These are phyloP conservation scores for Elysia chlorotica DNA, from an alignment of 1,140 invertebrate genomes.

Conservation along the genomic window DNA sequence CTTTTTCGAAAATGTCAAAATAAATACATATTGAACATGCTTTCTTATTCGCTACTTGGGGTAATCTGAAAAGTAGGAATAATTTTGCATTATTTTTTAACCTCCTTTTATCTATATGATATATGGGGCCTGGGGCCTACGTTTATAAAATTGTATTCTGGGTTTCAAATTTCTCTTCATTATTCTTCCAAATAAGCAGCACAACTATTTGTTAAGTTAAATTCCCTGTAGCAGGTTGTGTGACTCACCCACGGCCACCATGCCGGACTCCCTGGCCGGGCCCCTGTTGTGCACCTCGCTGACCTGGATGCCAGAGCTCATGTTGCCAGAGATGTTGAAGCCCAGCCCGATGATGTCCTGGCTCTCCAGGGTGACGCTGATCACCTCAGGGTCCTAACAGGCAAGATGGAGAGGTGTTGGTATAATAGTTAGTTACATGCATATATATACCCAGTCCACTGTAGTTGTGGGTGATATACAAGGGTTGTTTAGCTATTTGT, in stretches of 20 bases:
- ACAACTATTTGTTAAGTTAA: not conserved
- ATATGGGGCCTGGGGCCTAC: not conserved
- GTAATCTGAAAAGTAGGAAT: no score
- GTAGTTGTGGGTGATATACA: no score
- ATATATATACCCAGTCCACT: not conserved
- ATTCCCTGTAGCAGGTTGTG: constrained; percentile 7
- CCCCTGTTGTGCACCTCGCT: constrained; percentile 85
- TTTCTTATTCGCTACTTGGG: no score
- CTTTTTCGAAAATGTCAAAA: no score
- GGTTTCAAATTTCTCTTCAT: not conserved
- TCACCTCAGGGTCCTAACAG: constrained; percentile 65
- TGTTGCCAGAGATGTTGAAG: constrained; percentile 87
- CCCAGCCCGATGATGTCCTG: constrained; percentile 89
- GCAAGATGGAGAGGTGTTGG: not conserved
- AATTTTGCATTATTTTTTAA: no score
- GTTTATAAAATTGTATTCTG: not conserved
- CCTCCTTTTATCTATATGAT: no score
- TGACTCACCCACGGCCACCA: constrained; percentile 80
- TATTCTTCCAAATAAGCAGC: not conserved
- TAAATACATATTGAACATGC: no score
- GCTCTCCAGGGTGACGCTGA: constrained; percentile 77
- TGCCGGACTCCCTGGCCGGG: constrained; percentile 83
- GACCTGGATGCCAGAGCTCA: constrained; percentile 86
- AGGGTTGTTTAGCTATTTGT: no score
- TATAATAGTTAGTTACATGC: not conserved